These are phyloP conservation scores for Drosophila mimica DNA, from an alignment of 2,888 invertebrate species.

Conservation along the genomic window DNA sequence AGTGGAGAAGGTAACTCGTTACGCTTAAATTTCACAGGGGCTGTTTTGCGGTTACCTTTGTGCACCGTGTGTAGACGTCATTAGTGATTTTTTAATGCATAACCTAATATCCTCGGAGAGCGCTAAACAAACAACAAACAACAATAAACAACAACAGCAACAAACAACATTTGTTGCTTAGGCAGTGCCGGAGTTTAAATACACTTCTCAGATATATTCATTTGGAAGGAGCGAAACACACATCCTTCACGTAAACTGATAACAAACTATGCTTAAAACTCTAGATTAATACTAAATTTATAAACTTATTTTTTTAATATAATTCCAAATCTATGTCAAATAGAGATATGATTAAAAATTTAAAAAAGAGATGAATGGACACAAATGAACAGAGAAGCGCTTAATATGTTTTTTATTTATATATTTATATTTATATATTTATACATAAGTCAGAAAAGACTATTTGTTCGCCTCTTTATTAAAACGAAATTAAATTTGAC, in stretches of 20 bases:
- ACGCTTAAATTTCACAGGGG: slow-evolving; percentile 38
- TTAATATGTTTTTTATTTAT: not conserved
- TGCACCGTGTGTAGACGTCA: slow-evolving; percentile 62
- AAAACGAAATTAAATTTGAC: not conserved
- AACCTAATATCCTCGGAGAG: slow-evolving; percentile 56
- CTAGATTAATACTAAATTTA: not conserved
- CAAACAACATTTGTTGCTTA: not conserved
- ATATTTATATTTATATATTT: too few relatives aligned
- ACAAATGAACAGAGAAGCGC: not conserved
- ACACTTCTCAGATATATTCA: not conserved
- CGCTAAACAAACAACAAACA: slow-evolving; percentile 22
- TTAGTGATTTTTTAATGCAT: slow-evolving; percentile 72
- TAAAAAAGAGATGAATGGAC: not conserved
- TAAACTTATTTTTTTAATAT: not conserved
- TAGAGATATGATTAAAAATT: too few relatives aligned
- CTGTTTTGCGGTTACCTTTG: slow-evolving; percentile 37
- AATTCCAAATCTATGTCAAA: not conserved
- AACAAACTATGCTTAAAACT: not conserved
- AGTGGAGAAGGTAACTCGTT: slow-evolving; percentile 44
- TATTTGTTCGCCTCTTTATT: not conserved
- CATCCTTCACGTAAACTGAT: not conserved
- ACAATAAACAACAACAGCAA: slow-evolving; percentile 25
- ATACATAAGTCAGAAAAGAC: too few relatives aligned
- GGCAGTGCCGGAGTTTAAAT: not conserved
- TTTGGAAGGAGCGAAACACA: not conserved